Base-by-base conservation (phyloP, 2,113 vertebrate species). In the Otis tarda region DNA sequence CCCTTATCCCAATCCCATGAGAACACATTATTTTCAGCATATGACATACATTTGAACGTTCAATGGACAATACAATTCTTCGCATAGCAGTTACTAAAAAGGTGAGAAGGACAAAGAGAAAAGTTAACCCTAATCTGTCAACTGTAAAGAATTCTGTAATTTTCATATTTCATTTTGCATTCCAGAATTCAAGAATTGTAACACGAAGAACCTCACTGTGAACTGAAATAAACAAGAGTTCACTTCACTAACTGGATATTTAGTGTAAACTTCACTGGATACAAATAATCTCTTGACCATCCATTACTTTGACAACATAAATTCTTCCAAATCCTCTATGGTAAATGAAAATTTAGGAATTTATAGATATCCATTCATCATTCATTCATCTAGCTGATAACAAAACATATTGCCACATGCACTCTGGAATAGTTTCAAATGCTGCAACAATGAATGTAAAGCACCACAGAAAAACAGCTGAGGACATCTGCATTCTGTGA, bases 401-500 rank as follows among this genome's bases (percentile, higher is more conserved):
- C 41, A 86, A 78, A 95, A 94, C 23, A 43, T 12, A 83, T 9
- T 35, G 64, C 60, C 64, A 92, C 52, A 88, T 63, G 60, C 70
- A 52, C 6, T 17, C 18, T 69, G 61, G 77, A 87, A 68, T 30
- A 18, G 24, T 93, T 94, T 91, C 81, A 91, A 89, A 89, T 31
- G 37, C 60, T 84, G 60, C 43, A 92, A 89, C 60, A 91, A 87
- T 57, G 17, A 78, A 82, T 89, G 52, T 68, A 84, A 87, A 89
- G 52, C 68, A 88, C n/a, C 55, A 85, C 37, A 79, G 73, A 92
- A 83, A 53, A 95, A 20, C 56, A 95, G 69, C 65, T 18, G 43
- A 89, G 64, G 57, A 75, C 64, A 96, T 71, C 92, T 87, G 76
- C 60, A 75, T 84, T 88, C 86, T 78, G 60, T 19, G 31, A 85